phyloP scores from a whole-genome alignment of 2,797 vertebrate species.

The Atherinosoma microstoma region DNA sequence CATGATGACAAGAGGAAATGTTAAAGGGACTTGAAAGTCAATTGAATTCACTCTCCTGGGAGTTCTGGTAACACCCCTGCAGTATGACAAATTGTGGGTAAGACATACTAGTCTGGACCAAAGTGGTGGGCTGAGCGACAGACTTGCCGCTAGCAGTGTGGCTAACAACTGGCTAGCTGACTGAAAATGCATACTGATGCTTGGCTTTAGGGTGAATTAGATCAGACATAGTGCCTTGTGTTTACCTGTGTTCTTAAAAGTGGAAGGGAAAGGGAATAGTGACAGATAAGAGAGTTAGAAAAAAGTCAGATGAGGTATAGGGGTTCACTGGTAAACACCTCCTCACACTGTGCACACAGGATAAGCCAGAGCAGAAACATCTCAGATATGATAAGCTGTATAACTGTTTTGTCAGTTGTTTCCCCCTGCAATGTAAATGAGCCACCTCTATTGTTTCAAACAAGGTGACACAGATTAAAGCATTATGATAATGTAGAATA shows the following conservation, averaged over 20 bases:
- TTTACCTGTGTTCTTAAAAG: slow-evolving; percentile 5
- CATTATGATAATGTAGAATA: slow-evolving; percentile 26
- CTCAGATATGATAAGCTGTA: slow-evolving; percentile 33
- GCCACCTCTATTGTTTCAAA: slow-evolving; percentile 37
- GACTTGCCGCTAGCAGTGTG: background rate
- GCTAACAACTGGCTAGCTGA: slow-evolving; percentile 29
- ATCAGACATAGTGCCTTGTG: slow-evolving; percentile 13
- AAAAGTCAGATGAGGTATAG: slow-evolving; percentile 5
- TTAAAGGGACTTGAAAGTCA: background rate
- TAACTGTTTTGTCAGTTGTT: slow-evolving; percentile 13
- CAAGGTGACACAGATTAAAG: slow-evolving; percentile 43
- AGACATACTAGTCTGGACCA: background rate
- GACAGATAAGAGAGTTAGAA: slow-evolving; percentile 25
- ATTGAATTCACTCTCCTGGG: background rate
- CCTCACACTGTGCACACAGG: slow-evolving; percentile 10
- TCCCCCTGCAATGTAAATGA: slow-evolving; percentile 39
- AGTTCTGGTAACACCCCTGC: background rate
- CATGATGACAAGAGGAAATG: background rate
- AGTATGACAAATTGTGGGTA: background rate
- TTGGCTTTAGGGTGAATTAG: slow-evolving; percentile 42
- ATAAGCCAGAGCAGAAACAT: slow-evolving; percentile 32
- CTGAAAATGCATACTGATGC: slow-evolving; percentile 38
- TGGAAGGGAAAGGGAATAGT: slow-evolving; percentile 16
- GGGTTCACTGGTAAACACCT: slow-evolving; percentile 33
- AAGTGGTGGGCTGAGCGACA: slow-evolving; percentile 1